These are phyloP conservation scores for Balearica regulorum DNA, from an alignment of 2,797 vertebrate species.

Conservation along the genomic window DNA sequence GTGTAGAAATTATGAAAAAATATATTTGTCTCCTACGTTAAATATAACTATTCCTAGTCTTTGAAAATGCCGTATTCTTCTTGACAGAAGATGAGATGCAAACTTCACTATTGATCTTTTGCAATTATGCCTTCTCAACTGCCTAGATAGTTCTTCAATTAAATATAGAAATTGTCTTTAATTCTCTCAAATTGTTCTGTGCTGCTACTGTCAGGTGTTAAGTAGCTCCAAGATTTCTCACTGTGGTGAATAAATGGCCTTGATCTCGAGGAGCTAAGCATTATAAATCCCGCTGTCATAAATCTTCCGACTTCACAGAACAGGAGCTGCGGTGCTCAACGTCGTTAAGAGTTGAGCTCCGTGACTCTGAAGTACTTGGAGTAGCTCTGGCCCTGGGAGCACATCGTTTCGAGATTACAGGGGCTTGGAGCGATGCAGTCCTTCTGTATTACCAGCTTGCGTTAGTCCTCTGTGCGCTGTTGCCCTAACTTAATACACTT, in stretches of 20 bases:
- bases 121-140: neutral
- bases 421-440: neutral
- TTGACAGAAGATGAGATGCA: neutral
- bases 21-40: neutral
- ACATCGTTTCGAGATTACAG: neutral
- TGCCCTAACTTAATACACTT: neutral
- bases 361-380: neutral
- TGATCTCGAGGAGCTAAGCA: neutral
- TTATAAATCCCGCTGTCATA: neutral
- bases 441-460: neutral
- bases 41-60: neutral
- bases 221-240: neutral
- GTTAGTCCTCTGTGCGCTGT: neutral
- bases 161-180: neutral
- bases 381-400: neutral
- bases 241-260: neutral
- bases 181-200: neutral
- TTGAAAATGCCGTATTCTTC: neutral
- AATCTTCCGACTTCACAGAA: neutral
- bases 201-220: neutral
- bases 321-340: neutral
- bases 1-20: neutral
- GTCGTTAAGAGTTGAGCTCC: neutral
- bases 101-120: neutral
- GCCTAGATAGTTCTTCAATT: neutral